Evolutionary conservation across 2,888 invertebrate genomes (phyloP).

Genomic region (Phytoseiulus persimilis): DNA sequence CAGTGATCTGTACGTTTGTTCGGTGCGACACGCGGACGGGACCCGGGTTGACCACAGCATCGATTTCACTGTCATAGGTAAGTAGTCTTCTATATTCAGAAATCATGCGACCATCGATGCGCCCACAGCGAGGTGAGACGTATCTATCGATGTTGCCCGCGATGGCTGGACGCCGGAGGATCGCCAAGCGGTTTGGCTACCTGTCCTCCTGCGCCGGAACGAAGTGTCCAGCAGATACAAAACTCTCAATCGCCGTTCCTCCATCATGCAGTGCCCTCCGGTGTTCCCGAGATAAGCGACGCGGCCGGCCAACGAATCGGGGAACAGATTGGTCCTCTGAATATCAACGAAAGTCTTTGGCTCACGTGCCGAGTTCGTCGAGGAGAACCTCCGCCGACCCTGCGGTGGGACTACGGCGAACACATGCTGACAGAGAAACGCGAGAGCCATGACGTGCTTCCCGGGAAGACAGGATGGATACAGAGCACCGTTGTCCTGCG

Average conservation of each 20-base stretch:
- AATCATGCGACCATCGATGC: not conserved
- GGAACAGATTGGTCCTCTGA: not conserved
- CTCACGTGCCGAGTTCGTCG: conserved; percentile 20
- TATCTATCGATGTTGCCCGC: not conserved
- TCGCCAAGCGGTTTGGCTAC: not conserved
- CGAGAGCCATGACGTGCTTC: not conserved
- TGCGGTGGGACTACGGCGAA: conserved; percentile 13
- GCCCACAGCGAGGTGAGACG: not conserved
- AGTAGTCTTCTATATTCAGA: not conserved
- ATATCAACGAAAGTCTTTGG: conserved; percentile 8
- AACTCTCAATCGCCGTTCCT: not conserved
- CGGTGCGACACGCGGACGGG: conserved; percentile 14
- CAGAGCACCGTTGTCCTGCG: not conserved
- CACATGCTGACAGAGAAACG: not conserved
- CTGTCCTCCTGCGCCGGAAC: not conserved
- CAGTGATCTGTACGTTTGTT: conserved; percentile 5
- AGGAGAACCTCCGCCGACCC: not conserved
- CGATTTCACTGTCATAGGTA: conserved; percentile 31
- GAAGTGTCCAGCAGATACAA: not conserved
- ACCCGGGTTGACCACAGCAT: conserved; percentile 7
- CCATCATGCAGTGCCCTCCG: not conserved
- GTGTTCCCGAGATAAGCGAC: conserved; percentile 29
- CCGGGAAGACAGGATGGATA: not conserved
- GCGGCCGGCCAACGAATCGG: conserved; percentile 19
- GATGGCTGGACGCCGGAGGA: not conserved